A percentile compares a stretch with the other conserved stretches of the same genome.
These are phyloP conservation scores for zebrafish (Danio rerio) DNA, from an alignment of 2,113 vertebrate species.

Conservation along the genomic window DNA sequence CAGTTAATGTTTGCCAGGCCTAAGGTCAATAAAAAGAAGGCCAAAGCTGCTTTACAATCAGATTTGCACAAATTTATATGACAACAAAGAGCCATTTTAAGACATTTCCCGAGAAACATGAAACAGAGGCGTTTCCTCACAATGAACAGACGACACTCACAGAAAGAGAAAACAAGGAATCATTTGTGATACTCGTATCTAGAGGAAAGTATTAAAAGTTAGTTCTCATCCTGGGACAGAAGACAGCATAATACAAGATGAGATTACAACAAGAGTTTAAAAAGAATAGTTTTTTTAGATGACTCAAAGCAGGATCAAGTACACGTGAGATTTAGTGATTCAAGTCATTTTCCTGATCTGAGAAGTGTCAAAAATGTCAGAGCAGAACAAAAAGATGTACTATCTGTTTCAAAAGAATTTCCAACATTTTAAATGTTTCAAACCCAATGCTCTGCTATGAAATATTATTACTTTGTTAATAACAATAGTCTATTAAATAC, in stretches of 20 bases:
- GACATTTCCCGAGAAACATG: background rate
- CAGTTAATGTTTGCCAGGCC: conserved; percentile 67
- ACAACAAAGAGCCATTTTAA: conserved; percentile 6
- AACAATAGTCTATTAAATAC: no score
- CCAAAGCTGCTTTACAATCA: background rate
- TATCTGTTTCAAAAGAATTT: no score
- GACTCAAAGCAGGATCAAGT: background rate
- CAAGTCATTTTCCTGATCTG: no score
- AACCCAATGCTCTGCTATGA: no score
- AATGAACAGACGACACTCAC: conserved; percentile 1
- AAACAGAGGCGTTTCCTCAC: background rate
- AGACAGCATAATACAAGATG: background rate
- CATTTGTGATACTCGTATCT: background rate
- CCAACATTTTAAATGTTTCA: no score
- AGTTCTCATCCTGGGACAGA: background rate
- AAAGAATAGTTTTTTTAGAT: no score
- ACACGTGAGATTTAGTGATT: no score
- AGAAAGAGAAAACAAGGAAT: background rate
- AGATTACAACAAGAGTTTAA: background rate
- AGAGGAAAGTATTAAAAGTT: background rate
- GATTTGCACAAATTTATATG: conserved; percentile 24
- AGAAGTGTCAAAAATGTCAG: no score
- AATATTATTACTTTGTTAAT: no score
- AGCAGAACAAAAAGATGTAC: no score
- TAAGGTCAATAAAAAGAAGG: conserved; percentile 46